phyloP scores from a whole-genome alignment of 2,113 vertebrate species.

The Ovis aries region DNA sequence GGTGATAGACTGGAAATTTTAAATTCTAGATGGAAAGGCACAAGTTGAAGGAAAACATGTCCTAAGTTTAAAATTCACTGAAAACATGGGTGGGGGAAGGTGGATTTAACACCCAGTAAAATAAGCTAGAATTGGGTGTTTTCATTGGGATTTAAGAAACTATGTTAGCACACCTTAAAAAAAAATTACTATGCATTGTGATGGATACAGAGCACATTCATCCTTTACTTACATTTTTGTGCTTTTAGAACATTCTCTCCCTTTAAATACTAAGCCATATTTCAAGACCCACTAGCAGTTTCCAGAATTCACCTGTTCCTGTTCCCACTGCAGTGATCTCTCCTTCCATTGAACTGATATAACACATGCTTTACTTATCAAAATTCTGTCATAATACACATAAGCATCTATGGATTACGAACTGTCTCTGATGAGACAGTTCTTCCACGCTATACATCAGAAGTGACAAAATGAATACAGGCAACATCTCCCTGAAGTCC shows the following conservation, averaged over 20 bases:
- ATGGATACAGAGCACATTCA: background rate
- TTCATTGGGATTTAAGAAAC: background rate
- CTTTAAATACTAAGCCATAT: background rate
- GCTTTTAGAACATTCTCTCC: background rate
- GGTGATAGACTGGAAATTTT: slow-evolving; percentile 51
- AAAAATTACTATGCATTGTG: background rate
- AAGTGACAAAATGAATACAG: background rate
- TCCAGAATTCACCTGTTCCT: background rate
- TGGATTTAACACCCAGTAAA: background rate
- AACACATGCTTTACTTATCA: background rate
- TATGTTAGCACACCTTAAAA: background rate
- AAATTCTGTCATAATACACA: background rate
- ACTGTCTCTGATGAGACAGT: background rate
- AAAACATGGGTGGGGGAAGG: background rate
- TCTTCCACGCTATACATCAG: background rate
- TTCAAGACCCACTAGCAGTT: background rate
- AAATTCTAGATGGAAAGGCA: slow-evolving; percentile 11
- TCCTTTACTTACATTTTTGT: background rate
- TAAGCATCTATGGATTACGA: background rate
- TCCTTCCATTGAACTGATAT: background rate
- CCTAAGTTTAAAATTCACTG: slow-evolving; percentile 19
- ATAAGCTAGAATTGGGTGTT: background rate
- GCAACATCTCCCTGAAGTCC: background rate
- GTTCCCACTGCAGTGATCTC: background rate
- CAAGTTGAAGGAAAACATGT: background rate